Percentiles rank a stretch among this genome's conserved stretches.
Evolutionary conservation across 2,888 invertebrate genomes (phyloP).

Genomic region (Choristoneura rosaceana): DNA sequence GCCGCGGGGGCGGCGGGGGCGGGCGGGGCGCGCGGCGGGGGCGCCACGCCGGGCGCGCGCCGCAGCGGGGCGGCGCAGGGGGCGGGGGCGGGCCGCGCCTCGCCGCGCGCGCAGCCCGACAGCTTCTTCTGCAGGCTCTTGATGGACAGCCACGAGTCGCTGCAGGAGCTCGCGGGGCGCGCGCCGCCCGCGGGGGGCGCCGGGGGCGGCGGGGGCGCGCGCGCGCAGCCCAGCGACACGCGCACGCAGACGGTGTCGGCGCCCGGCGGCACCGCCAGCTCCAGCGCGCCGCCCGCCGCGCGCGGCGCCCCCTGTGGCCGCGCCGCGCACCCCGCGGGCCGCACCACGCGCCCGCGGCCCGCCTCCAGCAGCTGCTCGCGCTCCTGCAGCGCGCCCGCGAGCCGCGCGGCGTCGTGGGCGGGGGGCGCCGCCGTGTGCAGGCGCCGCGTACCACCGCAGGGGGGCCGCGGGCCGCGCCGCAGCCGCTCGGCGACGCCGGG

Average conservation of each 20-base stretch:
- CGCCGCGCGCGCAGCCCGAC: slow-evolving; percentile 22
- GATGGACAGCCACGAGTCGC: slow-evolving; percentile 33
- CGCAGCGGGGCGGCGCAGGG: slow-evolving; percentile 1
- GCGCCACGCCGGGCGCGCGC: slow-evolving; percentile 14
- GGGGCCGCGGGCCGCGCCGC: background rate
- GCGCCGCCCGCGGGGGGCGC: slow-evolving; percentile 33
- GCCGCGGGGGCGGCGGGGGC: background rate
- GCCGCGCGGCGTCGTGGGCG: slow-evolving; percentile 3
- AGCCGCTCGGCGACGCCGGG: slow-evolving; percentile 14
- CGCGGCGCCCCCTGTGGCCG: slow-evolving; percentile 28
- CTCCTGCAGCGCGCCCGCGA: slow-evolving; percentile 8
- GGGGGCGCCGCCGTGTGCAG: slow-evolving; percentile 18
- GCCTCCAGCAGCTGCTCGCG: slow-evolving; percentile 19
- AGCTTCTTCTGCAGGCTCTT: slow-evolving; percentile 31
- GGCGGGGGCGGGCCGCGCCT: slow-evolving; percentile 1
- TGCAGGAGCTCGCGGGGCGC: slow-evolving; percentile 30
- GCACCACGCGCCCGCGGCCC: slow-evolving; percentile 25
- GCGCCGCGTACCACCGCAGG: background rate
- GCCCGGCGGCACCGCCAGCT: slow-evolving; percentile 39
- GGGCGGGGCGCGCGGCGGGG: slow-evolving; percentile 2
- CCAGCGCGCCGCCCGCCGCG: slow-evolving; percentile 34
- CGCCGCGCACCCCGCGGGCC: slow-evolving; percentile 24
- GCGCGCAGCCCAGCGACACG: slow-evolving; percentile 42
- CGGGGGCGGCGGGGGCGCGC: slow-evolving; percentile 29
- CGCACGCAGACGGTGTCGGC: slow-evolving; percentile 32